These are phyloP conservation scores for Crax fasciolata DNA, from an alignment of 2,797 vertebrate genomes.

Conservation along the genomic window DNA sequence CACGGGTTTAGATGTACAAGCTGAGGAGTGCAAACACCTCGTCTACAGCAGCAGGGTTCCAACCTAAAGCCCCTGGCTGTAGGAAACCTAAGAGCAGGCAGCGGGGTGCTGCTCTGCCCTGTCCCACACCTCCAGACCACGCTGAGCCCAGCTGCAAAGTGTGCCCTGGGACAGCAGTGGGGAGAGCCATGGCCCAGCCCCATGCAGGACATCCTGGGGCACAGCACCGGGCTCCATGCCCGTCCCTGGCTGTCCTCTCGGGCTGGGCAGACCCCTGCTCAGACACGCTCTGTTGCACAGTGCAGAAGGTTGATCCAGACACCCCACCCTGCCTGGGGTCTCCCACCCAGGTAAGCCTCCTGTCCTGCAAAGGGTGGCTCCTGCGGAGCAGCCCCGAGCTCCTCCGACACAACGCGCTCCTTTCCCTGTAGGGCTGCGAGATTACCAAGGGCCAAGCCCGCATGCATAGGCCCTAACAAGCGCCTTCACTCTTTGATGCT, in stretches of 20 bases:
- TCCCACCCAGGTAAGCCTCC: neutral
- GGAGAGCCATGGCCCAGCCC: neutral
- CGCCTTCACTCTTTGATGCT: neutral
- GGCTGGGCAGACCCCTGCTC: neutral
- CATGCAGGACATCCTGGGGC: neutral
- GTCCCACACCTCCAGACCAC: neutral
- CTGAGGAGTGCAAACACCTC: neutral
- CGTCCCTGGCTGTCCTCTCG: accelerated
- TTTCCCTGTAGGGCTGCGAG: neutral
- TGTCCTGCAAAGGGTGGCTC: neutral
- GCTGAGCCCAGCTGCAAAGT: neutral
- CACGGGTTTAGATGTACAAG: neutral
- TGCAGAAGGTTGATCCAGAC: neutral
- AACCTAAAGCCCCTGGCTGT: neutral
- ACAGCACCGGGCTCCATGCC: accelerated
- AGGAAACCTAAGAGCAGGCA: neutral
- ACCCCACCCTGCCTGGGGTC: neutral
- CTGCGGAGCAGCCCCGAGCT: neutral
- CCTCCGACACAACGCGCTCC: neutral
- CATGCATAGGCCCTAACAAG: neutral
- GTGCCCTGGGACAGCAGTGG: accelerated
- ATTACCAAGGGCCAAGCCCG: neutral
- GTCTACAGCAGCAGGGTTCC: neutral
- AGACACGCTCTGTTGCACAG: neutral
- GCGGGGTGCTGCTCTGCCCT: neutral